Conservation (phyloP, 2,113 vertebrate species). For the Siniperca knerii region DNA sequence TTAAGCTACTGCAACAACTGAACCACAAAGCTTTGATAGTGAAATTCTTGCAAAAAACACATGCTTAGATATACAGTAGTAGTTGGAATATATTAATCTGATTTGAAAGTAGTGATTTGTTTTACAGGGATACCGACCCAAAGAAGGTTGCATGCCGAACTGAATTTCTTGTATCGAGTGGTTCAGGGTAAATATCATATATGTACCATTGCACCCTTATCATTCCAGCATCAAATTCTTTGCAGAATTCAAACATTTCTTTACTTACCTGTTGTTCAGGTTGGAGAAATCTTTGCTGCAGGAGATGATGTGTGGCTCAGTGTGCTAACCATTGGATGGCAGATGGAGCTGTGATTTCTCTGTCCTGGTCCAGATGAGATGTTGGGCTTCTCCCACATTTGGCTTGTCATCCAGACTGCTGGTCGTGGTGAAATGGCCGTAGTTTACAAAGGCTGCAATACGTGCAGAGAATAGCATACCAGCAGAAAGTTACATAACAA, state of each 20-base stretch:
- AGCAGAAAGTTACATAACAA: slow-evolving; percentile 50
- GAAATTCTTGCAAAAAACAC: not conserved
- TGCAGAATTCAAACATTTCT: not conserved
- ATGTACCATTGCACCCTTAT: not conserved
- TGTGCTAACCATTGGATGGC: not conserved
- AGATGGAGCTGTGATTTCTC: not conserved
- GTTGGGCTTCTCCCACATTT: not conserved
- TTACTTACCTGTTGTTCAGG: not conserved
- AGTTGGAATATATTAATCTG: too few relatives aligned
- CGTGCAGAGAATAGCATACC: not conserved
- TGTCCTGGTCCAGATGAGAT: not conserved
- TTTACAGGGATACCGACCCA: not conserved
- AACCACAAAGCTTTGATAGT: not conserved
- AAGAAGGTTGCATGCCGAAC: not conserved
- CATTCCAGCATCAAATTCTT: not conserved
- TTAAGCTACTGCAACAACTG: not conserved
- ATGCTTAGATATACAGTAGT: too few relatives aligned
- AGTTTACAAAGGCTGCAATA: not conserved
- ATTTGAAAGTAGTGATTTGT: not conserved
- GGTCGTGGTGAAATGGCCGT: not conserved
- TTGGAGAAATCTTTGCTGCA: not conserved
- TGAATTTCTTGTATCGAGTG: not conserved
- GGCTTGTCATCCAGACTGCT: not conserved
- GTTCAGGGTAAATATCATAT: not conserved
- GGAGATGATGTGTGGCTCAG: not conserved